Conservation (phyloP, 92 coral and sea anemone species). For the Epizoanthus illoricatus region DNA sequence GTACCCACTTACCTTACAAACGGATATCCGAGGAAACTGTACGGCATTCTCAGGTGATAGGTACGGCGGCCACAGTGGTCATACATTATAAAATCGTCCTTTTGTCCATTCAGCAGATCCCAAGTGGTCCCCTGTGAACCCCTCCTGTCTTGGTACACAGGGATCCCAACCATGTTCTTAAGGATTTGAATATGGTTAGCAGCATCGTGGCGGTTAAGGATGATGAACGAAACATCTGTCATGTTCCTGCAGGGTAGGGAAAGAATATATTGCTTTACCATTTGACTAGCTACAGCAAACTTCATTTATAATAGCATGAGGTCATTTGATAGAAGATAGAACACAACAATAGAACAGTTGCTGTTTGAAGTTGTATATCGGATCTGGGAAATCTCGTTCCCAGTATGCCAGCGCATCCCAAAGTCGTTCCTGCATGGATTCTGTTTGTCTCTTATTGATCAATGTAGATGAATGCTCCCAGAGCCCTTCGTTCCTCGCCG, state of each 20-base stretch:
- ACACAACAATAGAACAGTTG: no score
- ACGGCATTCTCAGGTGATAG: slow-evolving; percentile 63
- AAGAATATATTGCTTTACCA: not conserved
- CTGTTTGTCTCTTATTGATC: no score
- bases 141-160: slow-evolving; percentile 72
- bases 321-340: no score
- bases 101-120: slow-evolving; percentile 45
- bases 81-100: slow-evolving; percentile 76
- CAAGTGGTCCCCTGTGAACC: slow-evolving; percentile 12
- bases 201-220: slow-evolving; percentile 57
- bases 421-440: no score
- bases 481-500: no score
- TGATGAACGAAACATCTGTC: slow-evolving; percentile 65
- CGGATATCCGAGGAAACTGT: slow-evolving; percentile 36
- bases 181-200: slow-evolving; percentile 39
- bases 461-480: no score
- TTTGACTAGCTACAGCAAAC: not conserved
- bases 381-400: no score
- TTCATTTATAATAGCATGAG: no score
- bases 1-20: slow-evolving; percentile 29
- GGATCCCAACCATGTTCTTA: slow-evolving; percentile 47
- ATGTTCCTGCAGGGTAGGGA: slow-evolving; percentile 35
- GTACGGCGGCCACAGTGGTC: slow-evolving; percentile 75
- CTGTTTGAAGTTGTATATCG: no score
- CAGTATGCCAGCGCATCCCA: no score